phyloP scores from a whole-genome alignment of 2,113 vertebrate species.

The Telmatochromis sp. region DNA sequence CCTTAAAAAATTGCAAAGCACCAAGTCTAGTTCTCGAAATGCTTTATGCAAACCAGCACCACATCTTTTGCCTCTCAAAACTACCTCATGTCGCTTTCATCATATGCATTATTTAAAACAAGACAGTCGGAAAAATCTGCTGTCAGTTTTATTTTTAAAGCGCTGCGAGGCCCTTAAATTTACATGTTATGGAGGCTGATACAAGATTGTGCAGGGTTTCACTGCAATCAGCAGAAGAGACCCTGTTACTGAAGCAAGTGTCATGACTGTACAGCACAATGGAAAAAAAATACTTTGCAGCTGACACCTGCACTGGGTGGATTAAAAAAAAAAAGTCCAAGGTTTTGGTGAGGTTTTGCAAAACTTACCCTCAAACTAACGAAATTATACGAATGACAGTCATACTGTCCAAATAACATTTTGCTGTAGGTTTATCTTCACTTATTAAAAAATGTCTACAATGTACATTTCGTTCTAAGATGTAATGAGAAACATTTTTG shows the following conservation, averaged over 20 bases:
- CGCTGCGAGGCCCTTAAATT: not conserved
- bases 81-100: not conserved
- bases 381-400: not conserved
- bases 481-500: not conserved
- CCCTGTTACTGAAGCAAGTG: not conserved
- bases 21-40: not conserved
- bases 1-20: not conserved
- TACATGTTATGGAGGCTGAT: not conserved
- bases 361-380: not conserved
- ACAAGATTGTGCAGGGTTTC: not conserved
- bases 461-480: not conserved
- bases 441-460: not conserved
- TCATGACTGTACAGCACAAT: not conserved
- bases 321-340: not conserved
- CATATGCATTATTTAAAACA: not conserved
- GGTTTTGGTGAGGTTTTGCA: not conserved
- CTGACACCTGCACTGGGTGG: not conserved
- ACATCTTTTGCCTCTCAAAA: not conserved
- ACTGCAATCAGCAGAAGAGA: not conserved
- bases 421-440: not conserved
- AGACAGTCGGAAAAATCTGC: not conserved
- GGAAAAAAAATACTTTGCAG: fast-evolving
- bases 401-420: not conserved
- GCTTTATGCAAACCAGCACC: not conserved
- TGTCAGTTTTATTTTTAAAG: not conserved